phyloP scores from a whole-genome alignment of 1,140 invertebrate genomes.

The Proctacanthus coquilletti region DNA sequence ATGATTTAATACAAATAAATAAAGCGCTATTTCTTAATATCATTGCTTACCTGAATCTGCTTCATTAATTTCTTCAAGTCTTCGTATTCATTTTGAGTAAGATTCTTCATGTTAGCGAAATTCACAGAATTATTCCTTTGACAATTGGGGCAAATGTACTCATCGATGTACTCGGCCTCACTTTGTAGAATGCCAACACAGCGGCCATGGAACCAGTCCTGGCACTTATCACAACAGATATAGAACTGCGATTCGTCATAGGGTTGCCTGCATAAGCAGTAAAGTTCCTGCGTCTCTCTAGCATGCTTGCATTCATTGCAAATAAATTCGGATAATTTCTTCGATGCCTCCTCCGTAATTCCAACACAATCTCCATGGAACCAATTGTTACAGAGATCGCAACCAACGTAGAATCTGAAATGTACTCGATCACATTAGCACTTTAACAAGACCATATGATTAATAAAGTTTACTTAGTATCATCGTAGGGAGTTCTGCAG shows the following conservation, averaged over 20 bases:
- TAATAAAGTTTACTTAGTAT: constrained; percentile 67
- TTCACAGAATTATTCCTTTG: constrained; percentile 76
- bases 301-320: constrained; percentile 77
- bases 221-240: constrained; percentile 94
- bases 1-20: constrained; percentile 1
- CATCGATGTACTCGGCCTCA: constrained; percentile 88
- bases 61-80: constrained; percentile 71
- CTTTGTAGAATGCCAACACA: constrained; percentile 92
- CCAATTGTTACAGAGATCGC: constrained; percentile 95
- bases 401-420: constrained; percentile 88
- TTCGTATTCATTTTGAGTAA: constrained; percentile 69
- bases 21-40: background rate
- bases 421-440: constrained; percentile 4
- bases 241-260: constrained; percentile 98
- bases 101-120: constrained; percentile 76
- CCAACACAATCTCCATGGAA: constrained; percentile 95
- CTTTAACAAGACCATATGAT: constrained; percentile 6
- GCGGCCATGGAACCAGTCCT: constrained; percentile 97
- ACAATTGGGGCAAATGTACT: constrained; percentile 93
- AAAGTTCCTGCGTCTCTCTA: constrained; percentile 78
- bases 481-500: constrained; percentile 89
- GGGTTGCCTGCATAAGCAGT: constrained; percentile 88
- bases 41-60: constrained; percentile 61
- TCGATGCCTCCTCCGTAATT: constrained; percentile 84
- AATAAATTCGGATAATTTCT: constrained; percentile 76